A percentile compares a stretch with the other conserved stretches of the same genome.
Conservation (phyloP, 2,888 invertebrate species). For the Phytoseiulus persimilis region DNA sequence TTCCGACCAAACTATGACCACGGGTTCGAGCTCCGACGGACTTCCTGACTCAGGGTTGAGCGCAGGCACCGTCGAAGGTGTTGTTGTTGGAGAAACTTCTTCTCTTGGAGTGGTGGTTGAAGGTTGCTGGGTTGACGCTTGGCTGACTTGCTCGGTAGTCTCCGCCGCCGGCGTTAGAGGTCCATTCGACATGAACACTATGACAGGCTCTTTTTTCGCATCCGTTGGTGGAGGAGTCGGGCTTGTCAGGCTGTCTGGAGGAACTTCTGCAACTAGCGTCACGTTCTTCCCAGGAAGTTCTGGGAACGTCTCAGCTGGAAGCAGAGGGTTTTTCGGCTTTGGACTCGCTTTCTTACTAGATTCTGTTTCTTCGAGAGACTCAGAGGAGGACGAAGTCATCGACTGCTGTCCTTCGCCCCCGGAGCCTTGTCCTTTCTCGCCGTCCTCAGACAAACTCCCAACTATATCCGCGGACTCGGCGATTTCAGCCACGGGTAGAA, state of each 20-base stretch:
- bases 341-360: neutral
- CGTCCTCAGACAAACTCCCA: conserved; percentile 10
- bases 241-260: neutral
- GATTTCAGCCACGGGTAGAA: conserved; percentile 11
- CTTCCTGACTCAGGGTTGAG: neutral
- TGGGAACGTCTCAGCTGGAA: neutral
- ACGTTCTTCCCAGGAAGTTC: neutral
- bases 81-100: neutral
- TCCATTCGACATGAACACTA: conserved; percentile 32
- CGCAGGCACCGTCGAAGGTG: neutral
- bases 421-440: neutral
- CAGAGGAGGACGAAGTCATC: neutral
- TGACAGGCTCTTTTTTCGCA: neutral
- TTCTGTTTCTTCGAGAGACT: neutral
- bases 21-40: conserved; percentile 16
- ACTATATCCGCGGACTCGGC: conserved; percentile 24
- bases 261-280: neutral
- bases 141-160: neutral
- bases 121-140: neutral
- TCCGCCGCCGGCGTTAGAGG: neutral
- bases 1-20: conserved; percentile 8
- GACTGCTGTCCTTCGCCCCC: neutral
- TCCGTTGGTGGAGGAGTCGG: neutral
- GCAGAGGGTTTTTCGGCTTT: neutral
- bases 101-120: neutral